Base-by-base conservation (phyloP, 2,113 vertebrate species). In the Pachycephala philippinensis region DNA sequence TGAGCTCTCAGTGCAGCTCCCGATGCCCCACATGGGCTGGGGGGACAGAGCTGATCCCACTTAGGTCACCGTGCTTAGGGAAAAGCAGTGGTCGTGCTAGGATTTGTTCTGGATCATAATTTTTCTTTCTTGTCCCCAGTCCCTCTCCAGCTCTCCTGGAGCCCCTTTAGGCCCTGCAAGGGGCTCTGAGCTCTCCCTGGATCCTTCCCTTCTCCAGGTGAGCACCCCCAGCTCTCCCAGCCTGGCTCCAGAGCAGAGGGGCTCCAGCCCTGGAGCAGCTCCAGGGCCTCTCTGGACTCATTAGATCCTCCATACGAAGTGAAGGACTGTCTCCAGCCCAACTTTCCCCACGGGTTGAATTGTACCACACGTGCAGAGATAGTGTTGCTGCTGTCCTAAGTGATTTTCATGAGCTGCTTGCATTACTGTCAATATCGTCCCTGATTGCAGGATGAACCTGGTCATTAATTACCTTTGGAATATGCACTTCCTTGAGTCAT, bases 391-490 rank as follows among this genome's bases (percentile, higher is more conserved):
- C 92, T 94, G 83, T 83, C 95, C 96, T 91, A 68, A 98, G 96
- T 97, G 93, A 98, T 98, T 98, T 98, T 93, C 98, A 96, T 96
- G 97, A 98, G 97, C 95, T 91, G 12, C 96, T 47, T 56, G 83
- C 66, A 69, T 92, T 95, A 37, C 66, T 88, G 96, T 97, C 94
- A 72, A 57, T 80, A 70, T 84, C 93, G 87, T 89, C 94, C 96
- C 87, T 98, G 98, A 98, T 98, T 99, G 98, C 97, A 96, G 98
- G 97, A 95, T 97, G 33, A 98, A 84, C 96, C 96, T 97, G 96
- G 65, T 71, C 96, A 97, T 98, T 99, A 98, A 98, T 99, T 98
- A 93, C 94, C 97, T 91, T 98, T 98, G 98, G 97, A 98, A 97
- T 98, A 97, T 95, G 85, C 97, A 94, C 96, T 98, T 98, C 98